These are phyloP conservation scores for Nebria ingens DNA, from an alignment of 1,140 invertebrate species.

Conservation along the genomic window DNA sequence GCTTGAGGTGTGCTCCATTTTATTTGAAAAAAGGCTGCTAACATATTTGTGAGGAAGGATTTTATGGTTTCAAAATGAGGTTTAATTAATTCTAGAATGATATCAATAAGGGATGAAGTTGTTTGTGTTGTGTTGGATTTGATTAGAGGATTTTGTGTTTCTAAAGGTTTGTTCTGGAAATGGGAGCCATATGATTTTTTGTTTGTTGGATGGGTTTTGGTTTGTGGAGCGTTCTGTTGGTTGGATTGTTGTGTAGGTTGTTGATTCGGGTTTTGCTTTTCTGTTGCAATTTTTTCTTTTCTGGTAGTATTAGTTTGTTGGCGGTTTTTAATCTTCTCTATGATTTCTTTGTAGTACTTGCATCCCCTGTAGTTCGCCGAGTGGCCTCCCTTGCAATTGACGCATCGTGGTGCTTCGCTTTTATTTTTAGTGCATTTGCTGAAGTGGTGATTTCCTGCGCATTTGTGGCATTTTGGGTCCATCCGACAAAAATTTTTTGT, in stretches of 20 bases:
- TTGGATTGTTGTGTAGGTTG: not conserved
- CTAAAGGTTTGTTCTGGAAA: not conserved
- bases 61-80: not conserved
- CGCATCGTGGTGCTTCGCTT: not conserved
- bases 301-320: not conserved
- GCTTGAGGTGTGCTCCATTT: not conserved
- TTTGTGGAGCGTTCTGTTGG: not conserved
- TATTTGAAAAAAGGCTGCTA: not conserved
- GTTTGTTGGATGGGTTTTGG: not conserved
- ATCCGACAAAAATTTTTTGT: conserved; percentile 25
- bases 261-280: not conserved
- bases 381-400: conserved; percentile 15
- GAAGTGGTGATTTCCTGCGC: conserved; percentile 22
- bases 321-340: not conserved
- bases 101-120: not conserved
- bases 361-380: conserved; percentile 13
- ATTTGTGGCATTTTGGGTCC: conserved; percentile 27
- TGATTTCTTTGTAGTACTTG: conserved; percentile 2
- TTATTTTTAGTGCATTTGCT: conserved; percentile 13
- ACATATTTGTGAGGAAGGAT: not conserved
- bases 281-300: too few relatives aligned
- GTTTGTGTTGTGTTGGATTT: not conserved
- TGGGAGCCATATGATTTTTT: not conserved
- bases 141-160: not conserved
- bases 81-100: too few relatives aligned